Percentiles rank a stretch among this genome's conserved stretches.
Conservation (phyloP, 2,888 invertebrate genomes). For the Brachyopa scutellaris region DNA sequence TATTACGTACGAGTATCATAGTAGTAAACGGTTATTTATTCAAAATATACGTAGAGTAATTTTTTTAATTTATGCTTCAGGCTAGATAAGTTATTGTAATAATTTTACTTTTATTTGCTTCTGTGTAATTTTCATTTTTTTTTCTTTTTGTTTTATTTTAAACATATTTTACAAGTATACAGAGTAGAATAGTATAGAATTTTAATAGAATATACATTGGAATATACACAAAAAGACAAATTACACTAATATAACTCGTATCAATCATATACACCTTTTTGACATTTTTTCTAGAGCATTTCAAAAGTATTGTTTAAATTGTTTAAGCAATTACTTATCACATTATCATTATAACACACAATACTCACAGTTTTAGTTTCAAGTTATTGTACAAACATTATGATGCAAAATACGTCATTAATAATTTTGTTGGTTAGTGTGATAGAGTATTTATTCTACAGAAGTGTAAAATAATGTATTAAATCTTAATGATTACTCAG, state of each 20-base stretch:
- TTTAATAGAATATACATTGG: constrained; percentile 18
- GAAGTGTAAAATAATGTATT: not conserved
- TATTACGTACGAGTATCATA: too few relatives aligned
- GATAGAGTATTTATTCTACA: not conserved
- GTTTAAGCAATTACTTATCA: constrained; percentile 9
- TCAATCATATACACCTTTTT: constrained; percentile 20
- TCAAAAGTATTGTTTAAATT: not conserved
- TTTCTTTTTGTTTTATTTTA: not conserved
- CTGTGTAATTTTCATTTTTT: not conserved
- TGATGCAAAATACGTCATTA: not conserved
- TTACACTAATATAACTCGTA: constrained; percentile 16
- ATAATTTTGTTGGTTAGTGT: constrained; percentile 15
- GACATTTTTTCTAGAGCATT: constrained; percentile 16
- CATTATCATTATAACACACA: constrained; percentile 28
- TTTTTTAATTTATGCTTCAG: constrained; percentile 26
- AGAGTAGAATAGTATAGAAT: constrained; percentile 24
- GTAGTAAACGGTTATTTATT: too few relatives aligned
- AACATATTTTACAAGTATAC: constrained; percentile 10
- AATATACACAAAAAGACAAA: constrained; percentile 17
- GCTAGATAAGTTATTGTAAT: not conserved
- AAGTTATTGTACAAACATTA: not conserved
- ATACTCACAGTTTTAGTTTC: not conserved
- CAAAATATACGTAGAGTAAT: too few relatives aligned
- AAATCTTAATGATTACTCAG: not conserved
- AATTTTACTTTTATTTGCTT: constrained; percentile 26